phyloP scores from a whole-genome alignment of 2,888 invertebrate species.

The Galerucella pusilla region DNA sequence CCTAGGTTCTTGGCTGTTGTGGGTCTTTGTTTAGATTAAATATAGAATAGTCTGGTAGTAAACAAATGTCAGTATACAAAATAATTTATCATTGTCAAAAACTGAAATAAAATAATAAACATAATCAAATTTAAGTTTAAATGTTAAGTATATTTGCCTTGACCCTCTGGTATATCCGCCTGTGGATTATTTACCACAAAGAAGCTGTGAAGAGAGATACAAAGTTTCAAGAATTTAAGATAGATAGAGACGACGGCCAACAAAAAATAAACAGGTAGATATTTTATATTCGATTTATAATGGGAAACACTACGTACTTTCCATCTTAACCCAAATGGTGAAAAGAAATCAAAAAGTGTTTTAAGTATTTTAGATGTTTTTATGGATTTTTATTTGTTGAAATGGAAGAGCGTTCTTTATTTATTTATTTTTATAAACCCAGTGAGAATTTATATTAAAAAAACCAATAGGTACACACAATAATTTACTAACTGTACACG shows the following conservation, averaged over 20 bases:
- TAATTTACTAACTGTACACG: background rate
- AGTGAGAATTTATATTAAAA: background rate
- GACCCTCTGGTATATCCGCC: constrained; percentile 14
- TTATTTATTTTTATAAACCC: background rate
- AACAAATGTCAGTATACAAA: too few relatives aligned
- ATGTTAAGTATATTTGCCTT: constrained; percentile 7
- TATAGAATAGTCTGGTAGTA: too few relatives aligned
- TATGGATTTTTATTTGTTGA: constrained; percentile 17
- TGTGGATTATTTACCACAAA: constrained; percentile 54
- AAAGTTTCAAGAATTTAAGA: constrained; percentile 32
- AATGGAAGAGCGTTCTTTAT: background rate
- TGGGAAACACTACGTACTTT: constrained; percentile 46
- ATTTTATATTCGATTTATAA: constrained; percentile 56
- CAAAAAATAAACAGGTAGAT: constrained; percentile 60
- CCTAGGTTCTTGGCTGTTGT: too few relatives aligned
- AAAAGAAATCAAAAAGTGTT: constrained; percentile 29
- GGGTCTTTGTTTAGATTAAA: too few relatives aligned
- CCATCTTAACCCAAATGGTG: constrained; percentile 22
- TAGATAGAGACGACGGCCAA: constrained; percentile 44
- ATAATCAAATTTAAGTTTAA: background rate
- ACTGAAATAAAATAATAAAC: too few relatives aligned
- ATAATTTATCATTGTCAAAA: too few relatives aligned
- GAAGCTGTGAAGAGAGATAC: constrained; percentile 49
- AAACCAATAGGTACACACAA: background rate
- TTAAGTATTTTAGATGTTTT: constrained; percentile 23